Percentiles rank a stretch among this genome's conserved stretches.
Conservation (phyloP, 2,888 invertebrate genomes). For the Microchrysa polita region DNA sequence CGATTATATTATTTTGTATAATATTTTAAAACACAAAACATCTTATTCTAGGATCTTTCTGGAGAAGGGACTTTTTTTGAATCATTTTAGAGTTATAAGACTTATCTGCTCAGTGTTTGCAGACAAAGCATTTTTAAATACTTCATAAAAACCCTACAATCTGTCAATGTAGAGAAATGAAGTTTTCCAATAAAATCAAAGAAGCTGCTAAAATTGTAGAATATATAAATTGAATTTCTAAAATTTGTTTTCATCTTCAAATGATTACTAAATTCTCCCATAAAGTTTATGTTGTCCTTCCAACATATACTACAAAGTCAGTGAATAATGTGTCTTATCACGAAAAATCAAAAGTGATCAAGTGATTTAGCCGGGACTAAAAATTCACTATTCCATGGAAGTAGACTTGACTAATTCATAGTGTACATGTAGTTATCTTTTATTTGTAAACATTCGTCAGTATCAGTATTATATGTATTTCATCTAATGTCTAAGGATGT, state of each 20-base stretch:
- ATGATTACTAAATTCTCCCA: no score
- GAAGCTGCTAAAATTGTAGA: no score
- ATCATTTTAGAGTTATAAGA: background rate
- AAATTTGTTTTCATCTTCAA: no score
- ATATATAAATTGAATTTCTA: no score
- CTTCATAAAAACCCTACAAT: background rate
- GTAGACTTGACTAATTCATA: background rate
- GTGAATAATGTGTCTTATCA: no score
- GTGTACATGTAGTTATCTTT: background rate
- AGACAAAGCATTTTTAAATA: background rate
- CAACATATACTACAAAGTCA: no score
- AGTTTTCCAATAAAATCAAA: no score
- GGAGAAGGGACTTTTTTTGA: background rate
- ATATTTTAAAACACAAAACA: constrained; percentile 39
- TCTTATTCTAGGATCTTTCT: constrained; percentile 20
- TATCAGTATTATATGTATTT: background rate
- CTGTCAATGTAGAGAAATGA: no score
- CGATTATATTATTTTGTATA: constrained; percentile 34
- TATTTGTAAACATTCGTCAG: constrained; percentile 1
- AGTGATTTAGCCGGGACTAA: no score
- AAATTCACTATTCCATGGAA: background rate
- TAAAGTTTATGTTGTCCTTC: no score
- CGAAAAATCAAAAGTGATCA: no score
- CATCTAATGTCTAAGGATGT: background rate
- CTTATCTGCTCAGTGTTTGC: background rate